Conservation (phyloP, 2,888 invertebrate genomes). For the Horisme vitalbata region DNA sequence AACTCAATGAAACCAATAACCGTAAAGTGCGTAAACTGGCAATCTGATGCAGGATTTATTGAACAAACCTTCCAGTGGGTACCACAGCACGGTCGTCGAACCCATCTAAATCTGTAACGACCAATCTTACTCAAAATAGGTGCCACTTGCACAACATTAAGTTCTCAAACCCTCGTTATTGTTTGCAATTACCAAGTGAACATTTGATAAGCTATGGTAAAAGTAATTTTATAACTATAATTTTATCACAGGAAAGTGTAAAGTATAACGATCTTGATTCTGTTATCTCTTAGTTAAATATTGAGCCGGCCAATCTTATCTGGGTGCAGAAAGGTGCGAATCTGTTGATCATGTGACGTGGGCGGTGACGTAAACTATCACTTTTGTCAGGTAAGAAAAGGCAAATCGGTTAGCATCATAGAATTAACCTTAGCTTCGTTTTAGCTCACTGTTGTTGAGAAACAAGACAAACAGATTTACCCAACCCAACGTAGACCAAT, state of each 20-base stretch:
- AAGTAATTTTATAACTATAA: slow-evolving; percentile 54
- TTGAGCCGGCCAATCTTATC: slow-evolving; percentile 66
- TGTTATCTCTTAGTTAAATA: slow-evolving; percentile 65
- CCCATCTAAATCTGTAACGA: slow-evolving; percentile 38
- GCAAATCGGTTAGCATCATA: too few relatives aligned
- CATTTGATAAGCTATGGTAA: slow-evolving; percentile 47
- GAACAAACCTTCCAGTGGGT: slow-evolving; percentile 52
- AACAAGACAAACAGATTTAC: too few relatives aligned
- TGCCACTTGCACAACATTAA: slow-evolving; percentile 28
- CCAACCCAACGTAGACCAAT: too few relatives aligned
- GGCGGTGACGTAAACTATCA: slow-evolving; percentile 57
- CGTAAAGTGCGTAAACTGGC: slow-evolving; percentile 59
- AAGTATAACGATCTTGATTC: slow-evolving; percentile 74
- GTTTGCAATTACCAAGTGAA: slow-evolving; percentile 36
- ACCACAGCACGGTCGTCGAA: slow-evolving; percentile 53
- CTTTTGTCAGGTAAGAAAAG: slow-evolving; percentile 40
- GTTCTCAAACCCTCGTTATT: slow-evolving; percentile 29
- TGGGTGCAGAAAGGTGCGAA: slow-evolving; percentile 61
- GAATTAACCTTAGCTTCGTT: too few relatives aligned
- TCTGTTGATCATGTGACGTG: slow-evolving; percentile 62
- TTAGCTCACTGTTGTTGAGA: too few relatives aligned
- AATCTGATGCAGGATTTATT: slow-evolving; percentile 56
- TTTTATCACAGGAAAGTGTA: slow-evolving; percentile 69
- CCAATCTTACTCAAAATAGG: slow-evolving; percentile 41
- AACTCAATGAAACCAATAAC: slow-evolving; percentile 60